Evolutionary conservation across 2,797 vertebrate species (phyloP), one percentile per base, ranked within the genome.

Genomic region (Luscinia megarhynchos): DNA sequence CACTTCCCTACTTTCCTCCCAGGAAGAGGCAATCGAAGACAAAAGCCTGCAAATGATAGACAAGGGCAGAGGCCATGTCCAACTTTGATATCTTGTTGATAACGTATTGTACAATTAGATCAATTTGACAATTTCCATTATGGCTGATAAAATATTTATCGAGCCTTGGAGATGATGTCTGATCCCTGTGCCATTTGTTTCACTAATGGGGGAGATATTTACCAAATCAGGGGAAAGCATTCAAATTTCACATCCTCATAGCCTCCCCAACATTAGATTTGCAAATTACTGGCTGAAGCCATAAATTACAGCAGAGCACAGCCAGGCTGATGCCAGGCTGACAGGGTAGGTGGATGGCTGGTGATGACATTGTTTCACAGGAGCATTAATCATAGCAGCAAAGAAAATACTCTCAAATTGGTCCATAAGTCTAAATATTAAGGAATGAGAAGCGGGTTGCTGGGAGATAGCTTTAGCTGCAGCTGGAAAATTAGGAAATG

Each of bases 91-190:
- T 95, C 97, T 97, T 97, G 97, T 98, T 98, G 98, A 99, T 99
- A 99, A 99, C 98, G 88, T 98, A 99, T 98, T 98, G 98, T 97
- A 98, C 99, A 99, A 99, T 99, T 99, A 99, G 99, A 97, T 97
- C 98, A 97, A 98, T 98, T 98, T 99, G 99, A 99, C 98, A 99
- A 99, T 99, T 99, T 99, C 99, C 99, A 99, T 99, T 99, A 99
- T 97, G 98, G 98, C 98, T 99, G 98, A 99, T 99, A 98, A 99
- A 99, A 99, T 99, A 99, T 99, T 99, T 99, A 99, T 99, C 97
- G 98, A 98, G 98, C 98, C 98, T 98, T 91, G 97, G 98, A 98
- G 98, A 99, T 98, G 98, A 98, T 99, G 99, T 99, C 98, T 98
- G 98, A 98, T 98, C 97, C 97, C 97, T 66, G 97, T 87, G 89